A percentile compares a stretch with the other conserved stretches of the same genome.
These are phyloP conservation scores for Luperina testacea DNA, from an alignment of 2,888 invertebrate species.

Conservation along the genomic window DNA sequence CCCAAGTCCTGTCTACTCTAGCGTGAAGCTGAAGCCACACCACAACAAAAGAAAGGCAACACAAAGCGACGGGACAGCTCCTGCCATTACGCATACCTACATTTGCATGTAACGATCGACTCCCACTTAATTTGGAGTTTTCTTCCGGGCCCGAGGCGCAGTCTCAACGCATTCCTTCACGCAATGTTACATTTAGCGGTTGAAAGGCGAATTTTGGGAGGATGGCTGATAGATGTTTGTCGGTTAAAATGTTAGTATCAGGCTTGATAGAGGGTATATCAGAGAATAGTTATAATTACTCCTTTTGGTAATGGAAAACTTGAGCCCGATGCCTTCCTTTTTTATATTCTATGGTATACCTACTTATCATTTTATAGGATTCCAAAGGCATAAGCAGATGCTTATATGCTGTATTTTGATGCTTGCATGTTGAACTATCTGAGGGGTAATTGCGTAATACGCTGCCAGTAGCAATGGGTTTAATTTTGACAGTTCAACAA, in stretches of 20 bases:
- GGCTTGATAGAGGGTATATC: not conserved
- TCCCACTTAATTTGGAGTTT: slow-evolving; percentile 79
- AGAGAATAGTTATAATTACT: not conserved
- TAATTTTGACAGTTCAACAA: no score
- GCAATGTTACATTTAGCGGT: slow-evolving; percentile 66
- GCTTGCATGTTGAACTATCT: not conserved
- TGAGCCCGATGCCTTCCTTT: not conserved
- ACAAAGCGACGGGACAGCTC: slow-evolving; percentile 64
- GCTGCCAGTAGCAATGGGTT: no score
- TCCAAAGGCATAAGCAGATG: not conserved
- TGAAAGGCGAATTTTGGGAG: slow-evolving; percentile 30
- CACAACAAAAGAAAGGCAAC: slow-evolving; percentile 48
- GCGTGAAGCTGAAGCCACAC: slow-evolving; percentile 16
- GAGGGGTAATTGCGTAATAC: no score
- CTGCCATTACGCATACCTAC: slow-evolving; percentile 80
- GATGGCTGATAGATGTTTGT: slow-evolving; percentile 1
- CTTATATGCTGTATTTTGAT: no score
- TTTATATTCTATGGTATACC: not conserved
- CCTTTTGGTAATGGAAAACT: not conserved
- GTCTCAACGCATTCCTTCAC: slow-evolving; percentile 76
- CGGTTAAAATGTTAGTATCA: not conserved
- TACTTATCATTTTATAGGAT: not conserved
- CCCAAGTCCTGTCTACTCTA: slow-evolving; percentile 7
- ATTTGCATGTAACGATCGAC: slow-evolving; percentile 75
- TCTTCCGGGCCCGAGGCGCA: slow-evolving; percentile 82